Percentiles rank a stretch among this genome's conserved stretches.
Evolutionary conservation across 2,113 vertebrate species (phyloP).

Genomic region (Mellivora capensis): DNA sequence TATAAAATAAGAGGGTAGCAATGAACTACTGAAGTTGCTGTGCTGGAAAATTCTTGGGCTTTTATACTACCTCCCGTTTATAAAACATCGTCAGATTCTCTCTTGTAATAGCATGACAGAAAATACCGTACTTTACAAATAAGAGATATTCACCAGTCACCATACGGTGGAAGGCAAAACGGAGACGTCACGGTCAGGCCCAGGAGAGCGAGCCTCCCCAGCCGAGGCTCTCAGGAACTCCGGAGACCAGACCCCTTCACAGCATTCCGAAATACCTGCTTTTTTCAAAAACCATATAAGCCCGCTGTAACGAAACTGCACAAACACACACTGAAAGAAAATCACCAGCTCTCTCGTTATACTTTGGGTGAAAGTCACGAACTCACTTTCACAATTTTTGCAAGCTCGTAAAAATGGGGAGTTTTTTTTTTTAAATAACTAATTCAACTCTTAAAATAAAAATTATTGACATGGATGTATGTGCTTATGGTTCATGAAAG

Average conservation of each 20-base stretch:
- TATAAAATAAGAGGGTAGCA: rapidly evolving
- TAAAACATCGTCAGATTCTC: background rate
- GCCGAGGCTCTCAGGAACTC: background rate
- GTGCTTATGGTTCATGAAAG: background rate
- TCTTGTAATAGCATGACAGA: background rate
- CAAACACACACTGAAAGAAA: background rate
- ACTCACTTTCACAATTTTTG: background rate
- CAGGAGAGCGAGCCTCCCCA: background rate
- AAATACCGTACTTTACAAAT: background rate
- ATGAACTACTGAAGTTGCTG: background rate
- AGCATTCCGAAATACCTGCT: background rate
- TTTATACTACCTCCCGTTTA: background rate
- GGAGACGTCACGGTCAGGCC: background rate
- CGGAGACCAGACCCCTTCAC: background rate
- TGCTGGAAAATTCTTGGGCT: too few relatives aligned
- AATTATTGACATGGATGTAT: background rate
- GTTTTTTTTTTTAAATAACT: background rate
- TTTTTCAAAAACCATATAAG: background rate
- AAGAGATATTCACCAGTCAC: rapidly evolving
- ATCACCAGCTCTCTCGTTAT: background rate
- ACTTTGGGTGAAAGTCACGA: background rate
- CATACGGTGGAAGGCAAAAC: too few relatives aligned
- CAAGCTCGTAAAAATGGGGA: background rate
- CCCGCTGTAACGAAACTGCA: background rate
- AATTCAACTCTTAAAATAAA: background rate